Conservation (phyloP, 2,888 invertebrate genomes). For the Orgyia antiqua region DNA sequence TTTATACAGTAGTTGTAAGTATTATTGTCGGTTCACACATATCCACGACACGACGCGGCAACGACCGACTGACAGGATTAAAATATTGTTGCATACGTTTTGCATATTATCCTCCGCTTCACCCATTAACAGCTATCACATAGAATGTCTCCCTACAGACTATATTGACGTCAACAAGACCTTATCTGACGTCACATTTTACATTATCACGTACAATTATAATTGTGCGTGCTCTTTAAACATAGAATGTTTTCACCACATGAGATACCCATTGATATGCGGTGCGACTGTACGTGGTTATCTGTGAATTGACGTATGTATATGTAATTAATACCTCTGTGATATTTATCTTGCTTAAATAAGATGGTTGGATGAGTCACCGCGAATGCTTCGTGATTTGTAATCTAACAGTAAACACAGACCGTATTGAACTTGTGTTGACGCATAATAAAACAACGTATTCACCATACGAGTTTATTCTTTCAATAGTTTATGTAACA, state of each 20-base stretch:
- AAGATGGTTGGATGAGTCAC: constrained; percentile 50
- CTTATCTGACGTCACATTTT: constrained; percentile 22
- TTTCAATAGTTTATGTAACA: constrained; percentile 13
- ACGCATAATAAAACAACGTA: constrained; percentile 33
- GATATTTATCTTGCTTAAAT: constrained; percentile 65
- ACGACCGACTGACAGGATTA: constrained; percentile 20
- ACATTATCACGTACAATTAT: constrained; percentile 13
- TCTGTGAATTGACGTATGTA: constrained; percentile 27
- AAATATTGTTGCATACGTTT: constrained; percentile 25
- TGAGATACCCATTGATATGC: constrained; percentile 17
- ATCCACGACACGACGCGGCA: constrained; percentile 7
- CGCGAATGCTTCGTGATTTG: constrained; percentile 45
- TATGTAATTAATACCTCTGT: constrained; percentile 64
- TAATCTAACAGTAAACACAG: constrained; percentile 41
- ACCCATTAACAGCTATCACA: constrained; percentile 20
- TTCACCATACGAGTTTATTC: constrained; percentile 16
- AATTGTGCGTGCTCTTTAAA: constrained; percentile 8
- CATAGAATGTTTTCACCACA: constrained; percentile 13
- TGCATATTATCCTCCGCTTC: constrained; percentile 24
- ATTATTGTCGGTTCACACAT: constrained; percentile 23
- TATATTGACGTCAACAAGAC: too few relatives aligned
- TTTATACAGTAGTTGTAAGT: constrained; percentile 25
- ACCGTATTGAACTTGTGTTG: constrained; percentile 28
- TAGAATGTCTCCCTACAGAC: constrained; percentile 19
- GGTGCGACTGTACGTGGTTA: constrained; percentile 15